phyloP scores from a whole-genome alignment of 1,140 invertebrate species.

The Glossosoma conforme region DNA sequence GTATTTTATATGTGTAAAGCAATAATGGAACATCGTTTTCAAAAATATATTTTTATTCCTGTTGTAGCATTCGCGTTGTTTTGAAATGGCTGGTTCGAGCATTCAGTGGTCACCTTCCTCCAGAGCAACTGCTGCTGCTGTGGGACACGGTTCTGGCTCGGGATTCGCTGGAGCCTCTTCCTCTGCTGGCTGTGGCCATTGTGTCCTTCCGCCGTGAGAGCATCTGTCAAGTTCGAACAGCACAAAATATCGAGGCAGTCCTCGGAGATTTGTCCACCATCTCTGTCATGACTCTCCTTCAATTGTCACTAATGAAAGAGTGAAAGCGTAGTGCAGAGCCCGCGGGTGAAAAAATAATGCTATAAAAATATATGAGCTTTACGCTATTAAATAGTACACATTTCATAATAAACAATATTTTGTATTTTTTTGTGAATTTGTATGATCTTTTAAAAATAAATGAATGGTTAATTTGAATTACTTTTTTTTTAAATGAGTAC shows the following conservation, averaged over 20 bases:
- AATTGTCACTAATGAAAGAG: constrained; percentile 46
- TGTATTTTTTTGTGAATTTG: too few species aligned
- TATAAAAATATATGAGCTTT: too few species aligned
- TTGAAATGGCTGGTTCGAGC: constrained; percentile 95
- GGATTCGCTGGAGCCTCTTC: constrained; percentile 84
- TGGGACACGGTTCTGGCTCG: constrained; percentile 92
- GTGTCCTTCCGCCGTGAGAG: constrained; percentile 90
- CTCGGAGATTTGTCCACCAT: constrained; percentile 87
- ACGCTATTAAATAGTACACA: too few species aligned
- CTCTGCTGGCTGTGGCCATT: constrained; percentile 82
- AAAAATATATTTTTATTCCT: constrained; percentile 24
- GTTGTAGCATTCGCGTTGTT: constrained; percentile 73
- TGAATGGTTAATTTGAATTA: too few species aligned
- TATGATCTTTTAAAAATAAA: too few species aligned
- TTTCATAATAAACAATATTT: too few species aligned
- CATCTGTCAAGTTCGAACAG: constrained; percentile 80
- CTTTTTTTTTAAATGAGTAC: too few species aligned
- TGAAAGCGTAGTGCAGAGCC: too few species aligned
- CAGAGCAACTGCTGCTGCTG: constrained; percentile 83
- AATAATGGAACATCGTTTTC: too few species aligned
- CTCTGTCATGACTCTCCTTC: constrained; percentile 71
- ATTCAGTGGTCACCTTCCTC: constrained; percentile 89
- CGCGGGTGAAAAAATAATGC: too few species aligned
- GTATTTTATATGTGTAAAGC: background rate
- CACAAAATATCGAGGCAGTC: constrained; percentile 83